Evolutionary conservation across 2,113 vertebrate species (phyloP).

Genomic region (Seriola quinqueradiata): DNA sequence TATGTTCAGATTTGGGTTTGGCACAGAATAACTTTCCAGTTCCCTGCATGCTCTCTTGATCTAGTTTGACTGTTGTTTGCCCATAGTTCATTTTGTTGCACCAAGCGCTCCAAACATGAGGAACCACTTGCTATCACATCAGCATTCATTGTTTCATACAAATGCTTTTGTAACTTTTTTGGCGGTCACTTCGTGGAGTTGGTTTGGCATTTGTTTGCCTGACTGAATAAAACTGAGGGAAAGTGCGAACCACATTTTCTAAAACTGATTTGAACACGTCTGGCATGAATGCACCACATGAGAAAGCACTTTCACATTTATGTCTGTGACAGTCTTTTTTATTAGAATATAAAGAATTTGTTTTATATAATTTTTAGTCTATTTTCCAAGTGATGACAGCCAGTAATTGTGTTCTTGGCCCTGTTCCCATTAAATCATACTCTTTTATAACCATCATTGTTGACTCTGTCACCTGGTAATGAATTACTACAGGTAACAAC

Average conservation of each 20-base stretch:
- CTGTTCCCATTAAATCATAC: not conserved
- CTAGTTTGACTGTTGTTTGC: conserved; percentile 1
- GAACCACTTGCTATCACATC: conserved; percentile 11
- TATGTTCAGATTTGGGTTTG: not conserved
- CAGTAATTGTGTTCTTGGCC: not conserved
- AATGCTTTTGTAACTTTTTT: conserved; percentile 26
- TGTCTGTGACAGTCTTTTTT: not conserved
- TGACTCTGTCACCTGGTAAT: conserved; percentile 19
- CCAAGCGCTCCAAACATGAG: conserved; percentile 10
- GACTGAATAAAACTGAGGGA: not conserved
- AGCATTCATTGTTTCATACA: conserved; percentile 7
- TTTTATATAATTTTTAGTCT: not conserved
- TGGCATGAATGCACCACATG: not conserved
- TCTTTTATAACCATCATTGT: conserved; percentile 7
- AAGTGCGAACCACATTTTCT: not conserved
- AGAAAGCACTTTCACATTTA: not conserved
- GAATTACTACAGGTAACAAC: not conserved
- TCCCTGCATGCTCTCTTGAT: conserved; percentile 2
- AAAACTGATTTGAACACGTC: not conserved
- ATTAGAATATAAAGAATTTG: not conserved
- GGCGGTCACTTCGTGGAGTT: conserved; percentile 1
- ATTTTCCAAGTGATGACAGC: not conserved
- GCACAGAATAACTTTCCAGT: not conserved
- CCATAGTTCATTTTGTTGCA: not conserved
- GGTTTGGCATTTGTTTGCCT: not conserved